Base-by-base conservation (phyloP, 2,797 vertebrate species). In the Melanotaenia nigrans region DNA sequence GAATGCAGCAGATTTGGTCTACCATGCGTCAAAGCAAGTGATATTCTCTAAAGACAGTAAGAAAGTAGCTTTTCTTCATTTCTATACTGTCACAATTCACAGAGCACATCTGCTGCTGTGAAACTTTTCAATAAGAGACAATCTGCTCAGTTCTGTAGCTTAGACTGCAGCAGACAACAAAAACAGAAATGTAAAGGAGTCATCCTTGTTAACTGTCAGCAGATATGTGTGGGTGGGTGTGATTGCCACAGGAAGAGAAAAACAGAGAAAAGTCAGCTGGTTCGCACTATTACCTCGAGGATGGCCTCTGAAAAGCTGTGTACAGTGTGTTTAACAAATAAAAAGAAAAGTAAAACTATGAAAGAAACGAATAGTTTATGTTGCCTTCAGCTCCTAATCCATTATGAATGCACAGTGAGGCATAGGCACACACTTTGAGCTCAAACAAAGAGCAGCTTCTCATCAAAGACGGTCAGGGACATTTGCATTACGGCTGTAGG, bases 361-460 rank as follows among this genome's bases (percentile, higher is more conserved):
- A 82, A 79, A 85, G 57, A 86, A 76, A 63, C 68, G 77, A 71
- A 79, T 75, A 71, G 82, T 89, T 89, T 82, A 75, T 78, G 73
- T 78, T 78, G 79, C 89, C 77, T 72, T 82, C 56, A 82, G 88
- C 85, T 75, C 38, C 76, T 83, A 80, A 87, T 90, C 83, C 81
- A 82, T 91, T 86, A 81, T 79, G 62, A 89, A 84, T 82, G 79
- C 84, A 79, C 42, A 81, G 61, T 45, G 59, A 78, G 65, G 57
- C 75, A 68, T 2, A 72, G 56, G 71, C 71, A 57, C 68, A 60
- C 74, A 82, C 54, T 82, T 61, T 81, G 74, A 89, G 78, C 73
- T 74, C 78, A 72, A 82, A 93, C 84, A 88, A 87, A 72, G 71
- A 64, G 71, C 33, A 1, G 11, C 42, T 14, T 81, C 82, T 81